These are phyloP conservation scores for Clavelina lepadiformis DNA, from an alignment of 23 tunicate genomes.

Conservation along the genomic window DNA sequence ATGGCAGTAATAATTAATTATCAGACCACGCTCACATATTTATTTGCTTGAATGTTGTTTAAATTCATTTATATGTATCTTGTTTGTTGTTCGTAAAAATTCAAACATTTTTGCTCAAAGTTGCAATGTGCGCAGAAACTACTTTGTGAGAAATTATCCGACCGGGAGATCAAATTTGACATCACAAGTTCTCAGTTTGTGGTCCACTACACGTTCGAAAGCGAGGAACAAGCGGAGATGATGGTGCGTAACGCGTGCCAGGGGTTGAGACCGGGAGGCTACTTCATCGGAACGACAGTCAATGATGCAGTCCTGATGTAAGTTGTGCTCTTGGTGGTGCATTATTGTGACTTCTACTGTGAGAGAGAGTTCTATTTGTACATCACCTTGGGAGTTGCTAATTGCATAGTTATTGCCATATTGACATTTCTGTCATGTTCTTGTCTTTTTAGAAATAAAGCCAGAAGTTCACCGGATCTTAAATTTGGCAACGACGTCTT, in stretches of 20 bases:
- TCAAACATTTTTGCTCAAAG: neutral
- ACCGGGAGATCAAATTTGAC: constrained; percentile 36
- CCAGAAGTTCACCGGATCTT: neutral
- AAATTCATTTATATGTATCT: neutral
- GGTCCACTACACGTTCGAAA: constrained; percentile 87
- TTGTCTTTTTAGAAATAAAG: constrained; percentile 1
- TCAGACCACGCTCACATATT: neutral
- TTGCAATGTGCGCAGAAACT: constrained; percentile 22
- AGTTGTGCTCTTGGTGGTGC: constrained; percentile 2
- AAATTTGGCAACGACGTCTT: constrained; percentile 79
- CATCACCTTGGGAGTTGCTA: too few species aligned
- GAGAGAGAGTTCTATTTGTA: too few species aligned
- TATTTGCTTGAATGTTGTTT: too few species aligned
- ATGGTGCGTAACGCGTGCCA: constrained; percentile 79
- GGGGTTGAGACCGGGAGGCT: constrained; percentile 60
- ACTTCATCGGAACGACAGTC: constrained; percentile 86
- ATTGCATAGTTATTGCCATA: neutral
- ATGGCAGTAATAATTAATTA: neutral
- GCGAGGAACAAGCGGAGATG: constrained; percentile 68
- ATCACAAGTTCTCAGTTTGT: constrained; percentile 85
- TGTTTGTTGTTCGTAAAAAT: neutral
- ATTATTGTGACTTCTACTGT: neutral
- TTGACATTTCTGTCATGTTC: neutral
- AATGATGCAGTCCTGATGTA: constrained; percentile 50
- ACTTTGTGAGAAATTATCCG: constrained; percentile 11